phyloP scores from a whole-genome alignment of 2,888 invertebrate genomes.

The Cabera pusaria region DNA sequence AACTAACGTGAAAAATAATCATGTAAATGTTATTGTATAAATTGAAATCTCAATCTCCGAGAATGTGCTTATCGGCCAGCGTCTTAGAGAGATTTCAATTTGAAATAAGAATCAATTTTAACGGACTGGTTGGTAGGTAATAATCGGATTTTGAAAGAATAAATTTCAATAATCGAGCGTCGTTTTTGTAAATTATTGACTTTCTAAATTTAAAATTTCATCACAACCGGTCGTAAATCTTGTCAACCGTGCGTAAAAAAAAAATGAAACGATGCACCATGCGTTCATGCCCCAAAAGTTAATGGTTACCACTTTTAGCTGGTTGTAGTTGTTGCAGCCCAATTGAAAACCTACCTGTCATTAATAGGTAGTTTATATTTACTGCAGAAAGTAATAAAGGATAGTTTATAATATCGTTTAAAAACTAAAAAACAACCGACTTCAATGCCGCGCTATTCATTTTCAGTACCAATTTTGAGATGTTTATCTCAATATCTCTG shows the following conservation, averaged over 20 bases:
- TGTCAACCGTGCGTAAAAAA: constrained; percentile 22
- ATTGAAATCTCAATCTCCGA: not conserved
- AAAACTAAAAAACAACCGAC: too few species aligned
- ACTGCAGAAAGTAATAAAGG: too few species aligned
- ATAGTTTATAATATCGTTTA: too few species aligned
- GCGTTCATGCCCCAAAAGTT: constrained; percentile 6
- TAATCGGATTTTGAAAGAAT: constrained; percentile 4
- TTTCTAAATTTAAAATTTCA: constrained; percentile 33
- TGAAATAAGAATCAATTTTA: constrained; percentile 16
- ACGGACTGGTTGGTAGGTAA: not conserved
- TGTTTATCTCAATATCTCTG: too few species aligned
- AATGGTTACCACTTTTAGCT: too few species aligned
- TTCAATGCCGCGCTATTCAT: too few species aligned
- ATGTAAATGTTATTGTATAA: not conserved
- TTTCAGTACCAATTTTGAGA: too few species aligned
- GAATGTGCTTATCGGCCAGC: not conserved
- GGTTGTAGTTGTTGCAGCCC: too few species aligned
- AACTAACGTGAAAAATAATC: constrained; percentile 1
- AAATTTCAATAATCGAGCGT: constrained; percentile 4
- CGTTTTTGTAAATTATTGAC: constrained; percentile 28
- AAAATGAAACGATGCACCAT: not conserved
- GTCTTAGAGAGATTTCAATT: constrained; percentile 17
- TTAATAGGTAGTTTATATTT: not conserved
- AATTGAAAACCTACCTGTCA: too few species aligned
- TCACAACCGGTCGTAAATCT: constrained; percentile 33